These are phyloP conservation scores for Megaceryle maxima DNA, from an alignment of 2,113 vertebrate species.

Conservation along the genomic window DNA sequence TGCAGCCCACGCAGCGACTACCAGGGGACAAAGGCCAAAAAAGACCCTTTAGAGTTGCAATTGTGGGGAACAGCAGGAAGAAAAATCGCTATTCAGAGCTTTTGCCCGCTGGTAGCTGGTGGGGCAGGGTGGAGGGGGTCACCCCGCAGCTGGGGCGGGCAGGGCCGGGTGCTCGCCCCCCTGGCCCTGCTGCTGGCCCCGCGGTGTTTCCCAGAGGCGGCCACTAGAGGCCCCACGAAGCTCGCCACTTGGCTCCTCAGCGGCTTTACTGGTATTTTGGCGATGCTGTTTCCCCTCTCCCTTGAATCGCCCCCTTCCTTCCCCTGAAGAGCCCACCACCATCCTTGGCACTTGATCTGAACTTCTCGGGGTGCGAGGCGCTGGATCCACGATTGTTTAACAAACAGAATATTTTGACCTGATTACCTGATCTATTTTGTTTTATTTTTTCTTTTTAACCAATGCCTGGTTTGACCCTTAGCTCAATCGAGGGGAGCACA, in stretches of 20 bases:
- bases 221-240: constrained; percentile 47
- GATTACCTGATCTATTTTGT: not conserved
- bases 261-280: accelerated
- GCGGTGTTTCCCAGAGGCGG: accelerated
- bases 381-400: not conserved
- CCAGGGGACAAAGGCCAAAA: too few relatives aligned
- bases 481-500: not conserved
- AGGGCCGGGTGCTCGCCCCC: not conserved
- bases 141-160: not conserved
- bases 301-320: accelerated
- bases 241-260: accelerated
- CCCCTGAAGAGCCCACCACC: not conserved
- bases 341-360: accelerated
- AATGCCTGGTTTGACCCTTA: not conserved
- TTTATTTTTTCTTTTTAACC: not conserved
- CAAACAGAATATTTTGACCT: accelerated
- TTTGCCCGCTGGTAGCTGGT: not conserved
- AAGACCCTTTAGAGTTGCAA: not conserved
- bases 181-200: not conserved
- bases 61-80: not conserved
- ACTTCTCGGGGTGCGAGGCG: accelerated
- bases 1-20: too few relatives aligned
- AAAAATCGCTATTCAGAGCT: not conserved
- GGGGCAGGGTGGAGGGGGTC: not conserved
- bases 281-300: not conserved